A percentile compares a stretch with the other conserved stretches of the same genome.
Conservation (phyloP, 2,797 vertebrate species). For the Tokudaia muenninki region DNA sequence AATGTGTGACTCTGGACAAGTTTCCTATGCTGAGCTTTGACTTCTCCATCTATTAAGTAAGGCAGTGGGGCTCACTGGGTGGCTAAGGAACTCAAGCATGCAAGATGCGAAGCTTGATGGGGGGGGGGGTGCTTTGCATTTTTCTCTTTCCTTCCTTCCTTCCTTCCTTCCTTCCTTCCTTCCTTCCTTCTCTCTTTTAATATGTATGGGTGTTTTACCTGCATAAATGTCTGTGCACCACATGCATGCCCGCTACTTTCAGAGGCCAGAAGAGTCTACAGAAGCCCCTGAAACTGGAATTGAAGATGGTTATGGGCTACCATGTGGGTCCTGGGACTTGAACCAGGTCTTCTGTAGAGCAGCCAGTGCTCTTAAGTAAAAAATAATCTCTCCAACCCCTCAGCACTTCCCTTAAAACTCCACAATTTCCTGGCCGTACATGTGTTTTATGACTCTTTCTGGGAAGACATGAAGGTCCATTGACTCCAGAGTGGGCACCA, state of each 20-base stretch:
- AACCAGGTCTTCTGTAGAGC: background rate
- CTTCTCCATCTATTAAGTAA: background rate
- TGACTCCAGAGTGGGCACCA: background rate
- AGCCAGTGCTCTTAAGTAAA: no score
- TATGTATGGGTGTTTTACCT: background rate
- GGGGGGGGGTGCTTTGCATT: background rate
- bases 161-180: background rate
- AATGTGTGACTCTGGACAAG: background rate
- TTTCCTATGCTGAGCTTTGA: background rate
- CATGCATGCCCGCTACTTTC: background rate
- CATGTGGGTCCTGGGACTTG: background rate
- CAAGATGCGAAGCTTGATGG: background rate
- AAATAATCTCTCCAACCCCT: background rate
- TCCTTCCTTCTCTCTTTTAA: background rate
- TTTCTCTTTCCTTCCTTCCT: no score
- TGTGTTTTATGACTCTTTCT: background rate
- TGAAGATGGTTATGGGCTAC: background rate
- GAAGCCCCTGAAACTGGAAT: background rate
- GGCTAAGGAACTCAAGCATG: background rate
- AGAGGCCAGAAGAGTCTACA: background rate
- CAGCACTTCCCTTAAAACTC: background rate
- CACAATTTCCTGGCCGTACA: background rate
- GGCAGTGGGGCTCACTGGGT: background rate
- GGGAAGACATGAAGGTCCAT: background rate
- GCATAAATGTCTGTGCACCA: background rate